These are phyloP conservation scores for Apis florea DNA, from an alignment of 1,140 invertebrate species.

Conservation along the genomic window DNA sequence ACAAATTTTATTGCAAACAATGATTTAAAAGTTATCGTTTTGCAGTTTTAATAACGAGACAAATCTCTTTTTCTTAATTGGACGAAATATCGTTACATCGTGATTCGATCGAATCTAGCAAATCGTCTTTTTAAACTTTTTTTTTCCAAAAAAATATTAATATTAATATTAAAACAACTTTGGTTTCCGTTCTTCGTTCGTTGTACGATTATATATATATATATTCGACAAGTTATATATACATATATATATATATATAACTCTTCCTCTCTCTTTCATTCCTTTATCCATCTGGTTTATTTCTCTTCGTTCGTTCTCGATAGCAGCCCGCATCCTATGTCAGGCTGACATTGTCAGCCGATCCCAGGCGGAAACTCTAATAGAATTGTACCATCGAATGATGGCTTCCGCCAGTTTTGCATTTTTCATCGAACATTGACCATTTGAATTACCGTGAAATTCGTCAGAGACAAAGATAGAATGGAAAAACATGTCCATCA, in stretches of 20 bases:
- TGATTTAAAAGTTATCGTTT: not conserved
- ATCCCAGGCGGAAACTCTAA: slow-evolving; percentile 64
- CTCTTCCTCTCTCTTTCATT: not conserved
- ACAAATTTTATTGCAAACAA: not conserved
- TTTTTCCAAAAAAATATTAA: no score
- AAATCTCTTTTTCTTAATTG: no score
- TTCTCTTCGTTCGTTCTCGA: slow-evolving; percentile 49
- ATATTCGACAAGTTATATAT: no score
- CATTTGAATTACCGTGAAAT: slow-evolving; percentile 55
- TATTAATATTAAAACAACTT: no score
- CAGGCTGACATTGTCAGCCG: slow-evolving; percentile 40
- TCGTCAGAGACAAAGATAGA: slow-evolving; percentile 22
- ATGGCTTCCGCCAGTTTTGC: slow-evolving; percentile 58
- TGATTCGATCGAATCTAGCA: not conserved
- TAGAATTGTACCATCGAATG: slow-evolving; percentile 64
- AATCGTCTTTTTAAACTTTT: no score
- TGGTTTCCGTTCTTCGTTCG: no score
- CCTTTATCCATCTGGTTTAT: slow-evolving; percentile 23
- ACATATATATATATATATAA: no score
- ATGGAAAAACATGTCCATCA: slow-evolving; percentile 35
- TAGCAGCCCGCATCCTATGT: slow-evolving; percentile 53
- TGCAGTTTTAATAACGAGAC: not conserved
- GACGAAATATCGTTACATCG: no score
- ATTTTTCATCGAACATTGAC: slow-evolving; percentile 64
- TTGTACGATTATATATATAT: not conserved